phyloP scores from a whole-genome alignment of 2,113 vertebrate species.

The Myiopsitta monachus region DNA sequence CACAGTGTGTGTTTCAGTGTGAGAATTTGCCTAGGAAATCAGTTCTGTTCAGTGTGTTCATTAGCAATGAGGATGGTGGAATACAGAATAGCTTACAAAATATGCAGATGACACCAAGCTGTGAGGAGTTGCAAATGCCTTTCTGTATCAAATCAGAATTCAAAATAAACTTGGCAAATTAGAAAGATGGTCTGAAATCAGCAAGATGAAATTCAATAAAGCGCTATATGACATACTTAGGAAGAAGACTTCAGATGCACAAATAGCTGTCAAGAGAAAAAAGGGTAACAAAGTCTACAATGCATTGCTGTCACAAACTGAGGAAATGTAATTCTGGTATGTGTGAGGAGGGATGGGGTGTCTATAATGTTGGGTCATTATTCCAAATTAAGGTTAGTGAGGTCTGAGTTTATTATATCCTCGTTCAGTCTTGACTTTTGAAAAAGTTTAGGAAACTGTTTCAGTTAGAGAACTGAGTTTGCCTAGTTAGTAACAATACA shows the following conservation, averaged over 20 bases:
- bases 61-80: not conserved
- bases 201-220: not conserved
- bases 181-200: conserved; percentile 9
- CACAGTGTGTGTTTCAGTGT: not conserved
- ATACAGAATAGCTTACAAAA: conserved; percentile 47
- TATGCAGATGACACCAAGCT: conserved; percentile 39
- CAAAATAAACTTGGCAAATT: conserved; percentile 27
- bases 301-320: not conserved
- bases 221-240: not conserved
- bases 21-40: conserved; percentile 27
- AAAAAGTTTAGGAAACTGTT: not conserved
- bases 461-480: not conserved
- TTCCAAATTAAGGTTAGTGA: not conserved
- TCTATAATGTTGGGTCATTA: not conserved
- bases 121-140: conserved; percentile 8
- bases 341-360: not conserved
- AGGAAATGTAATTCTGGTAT: not conserved
- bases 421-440: not conserved
- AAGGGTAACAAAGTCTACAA: not conserved
- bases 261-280: not conserved
- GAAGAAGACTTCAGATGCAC: not conserved
- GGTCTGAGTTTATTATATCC: not conserved
- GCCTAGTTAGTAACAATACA: not conserved
- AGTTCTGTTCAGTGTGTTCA: not conserved
- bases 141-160: conserved; percentile 16